Conservation (phyloP, 2,797 vertebrate genomes). For the Rhinogobio ventralis region DNA sequence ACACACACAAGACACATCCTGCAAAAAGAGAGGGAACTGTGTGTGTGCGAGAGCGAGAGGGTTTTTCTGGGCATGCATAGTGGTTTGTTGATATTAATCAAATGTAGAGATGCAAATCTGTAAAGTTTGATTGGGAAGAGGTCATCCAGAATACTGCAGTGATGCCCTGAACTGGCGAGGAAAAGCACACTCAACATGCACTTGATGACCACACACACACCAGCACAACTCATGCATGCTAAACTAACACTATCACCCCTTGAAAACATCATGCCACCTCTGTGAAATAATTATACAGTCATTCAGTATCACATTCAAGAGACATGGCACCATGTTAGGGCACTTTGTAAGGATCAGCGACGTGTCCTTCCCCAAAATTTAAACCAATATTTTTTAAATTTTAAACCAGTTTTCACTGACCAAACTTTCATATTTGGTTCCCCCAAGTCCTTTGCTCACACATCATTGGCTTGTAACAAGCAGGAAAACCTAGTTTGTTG, state of each 20-base stretch:
- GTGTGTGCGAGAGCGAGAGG: conserved; percentile 21
- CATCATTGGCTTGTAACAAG: not conserved
- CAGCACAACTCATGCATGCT: conserved; percentile 12
- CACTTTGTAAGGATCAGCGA: not conserved
- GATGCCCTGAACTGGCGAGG: conserved; percentile 4
- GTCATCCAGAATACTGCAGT: conserved; percentile 46
- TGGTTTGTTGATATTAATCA: conserved; percentile 37
- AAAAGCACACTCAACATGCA: conserved; percentile 8
- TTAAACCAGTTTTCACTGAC: not conserved
- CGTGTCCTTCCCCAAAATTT: not conserved
- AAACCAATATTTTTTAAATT: not conserved
- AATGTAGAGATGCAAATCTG: conserved; percentile 38
- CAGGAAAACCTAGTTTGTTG: not conserved
- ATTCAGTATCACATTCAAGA: not conserved
- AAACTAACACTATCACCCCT: not conserved
- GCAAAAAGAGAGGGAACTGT: conserved; percentile 17
- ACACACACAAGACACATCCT: conserved; percentile 9
- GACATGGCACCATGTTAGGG: not conserved
- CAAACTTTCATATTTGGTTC: not conserved
- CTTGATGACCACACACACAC: conserved; percentile 26
- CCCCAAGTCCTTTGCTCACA: no score
- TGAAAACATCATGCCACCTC: no score
- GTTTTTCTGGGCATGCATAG: not conserved
- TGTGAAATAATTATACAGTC: not conserved
- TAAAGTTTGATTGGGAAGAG: conserved; percentile 60